These are phyloP conservation scores for Stigmatopora argus DNA, from an alignment of 2,113 vertebrate species.

Conservation along the genomic window DNA sequence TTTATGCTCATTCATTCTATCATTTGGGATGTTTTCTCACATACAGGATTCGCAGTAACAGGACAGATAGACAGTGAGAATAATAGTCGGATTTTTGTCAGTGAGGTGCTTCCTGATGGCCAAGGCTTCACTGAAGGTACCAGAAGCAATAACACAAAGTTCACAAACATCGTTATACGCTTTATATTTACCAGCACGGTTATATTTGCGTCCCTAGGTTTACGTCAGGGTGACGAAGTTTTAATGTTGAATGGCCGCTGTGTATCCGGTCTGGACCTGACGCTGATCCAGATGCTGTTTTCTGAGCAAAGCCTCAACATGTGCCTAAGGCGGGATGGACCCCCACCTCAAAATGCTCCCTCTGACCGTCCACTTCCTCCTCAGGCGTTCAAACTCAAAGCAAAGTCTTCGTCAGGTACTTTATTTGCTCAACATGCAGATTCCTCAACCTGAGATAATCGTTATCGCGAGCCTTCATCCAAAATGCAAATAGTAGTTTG, in stretches of 20 bases:
- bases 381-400: conserved; percentile 70
- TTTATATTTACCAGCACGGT: background rate
- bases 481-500: no score
- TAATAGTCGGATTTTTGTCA: conserved; percentile 80
- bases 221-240: conserved; percentile 85
- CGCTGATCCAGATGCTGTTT: conserved; percentile 84
- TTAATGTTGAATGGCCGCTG: conserved; percentile 80
- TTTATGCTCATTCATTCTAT: conserved; percentile 4
- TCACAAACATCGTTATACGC: background rate
- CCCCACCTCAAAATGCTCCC: conserved; percentile 39
- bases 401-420: conserved; percentile 79
- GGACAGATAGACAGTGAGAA: conserved; percentile 78
- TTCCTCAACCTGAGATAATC: background rate
- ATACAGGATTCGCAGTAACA: conserved; percentile 83
- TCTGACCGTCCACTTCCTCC: conserved; percentile 56
- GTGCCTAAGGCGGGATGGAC: conserved; percentile 67
- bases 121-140: conserved; percentile 81
- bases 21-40: conserved; percentile 1
- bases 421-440: background rate
- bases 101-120: conserved; percentile 81
- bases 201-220: conserved; percentile 61
- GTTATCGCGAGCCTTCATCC: no score
- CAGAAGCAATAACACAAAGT: background rate
- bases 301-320: conserved; percentile 77
- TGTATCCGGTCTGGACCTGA: conserved; percentile 79